phyloP scores from a whole-genome alignment of 2,113 vertebrate genomes.

The Oxyruncus cristatus region DNA sequence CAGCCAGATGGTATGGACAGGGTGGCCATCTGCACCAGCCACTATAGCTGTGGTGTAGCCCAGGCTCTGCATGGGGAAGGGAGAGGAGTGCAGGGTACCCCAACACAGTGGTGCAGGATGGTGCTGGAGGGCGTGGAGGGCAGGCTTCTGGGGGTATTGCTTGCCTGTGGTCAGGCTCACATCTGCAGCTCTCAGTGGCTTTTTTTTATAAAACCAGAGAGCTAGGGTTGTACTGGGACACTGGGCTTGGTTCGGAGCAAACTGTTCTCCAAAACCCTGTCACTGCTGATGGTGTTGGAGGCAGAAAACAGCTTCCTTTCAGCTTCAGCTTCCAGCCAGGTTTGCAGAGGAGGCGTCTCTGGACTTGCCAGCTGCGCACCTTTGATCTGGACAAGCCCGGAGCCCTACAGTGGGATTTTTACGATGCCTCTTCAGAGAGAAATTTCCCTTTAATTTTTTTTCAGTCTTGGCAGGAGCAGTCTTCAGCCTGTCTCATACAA shows the following conservation, averaged over 20 bases:
- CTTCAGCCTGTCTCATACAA: background rate
- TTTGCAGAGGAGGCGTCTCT: background rate
- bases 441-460: slow-evolving; percentile 23
- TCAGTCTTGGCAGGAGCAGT: slow-evolving; percentile 14
- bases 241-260: background rate
- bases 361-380: background rate
- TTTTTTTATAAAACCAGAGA: background rate
- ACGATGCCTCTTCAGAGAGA: background rate
- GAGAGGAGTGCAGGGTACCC: background rate
- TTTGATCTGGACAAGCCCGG: background rate
- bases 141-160: background rate
- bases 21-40: background rate
- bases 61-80: fast-evolving
- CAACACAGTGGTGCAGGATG: fast-evolving
- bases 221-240: background rate
- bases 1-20: fast-evolving
- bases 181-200: background rate
- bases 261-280: background rate
- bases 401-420: background rate
- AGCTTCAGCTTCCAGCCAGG: background rate
- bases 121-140: background rate
- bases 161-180: background rate
- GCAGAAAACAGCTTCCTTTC: background rate
- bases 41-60: background rate
- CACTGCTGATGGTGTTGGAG: background rate